These are phyloP conservation scores for Parauchenoglanis ngamensis DNA, from an alignment of 2,797 vertebrate species.

Conservation along the genomic window DNA sequence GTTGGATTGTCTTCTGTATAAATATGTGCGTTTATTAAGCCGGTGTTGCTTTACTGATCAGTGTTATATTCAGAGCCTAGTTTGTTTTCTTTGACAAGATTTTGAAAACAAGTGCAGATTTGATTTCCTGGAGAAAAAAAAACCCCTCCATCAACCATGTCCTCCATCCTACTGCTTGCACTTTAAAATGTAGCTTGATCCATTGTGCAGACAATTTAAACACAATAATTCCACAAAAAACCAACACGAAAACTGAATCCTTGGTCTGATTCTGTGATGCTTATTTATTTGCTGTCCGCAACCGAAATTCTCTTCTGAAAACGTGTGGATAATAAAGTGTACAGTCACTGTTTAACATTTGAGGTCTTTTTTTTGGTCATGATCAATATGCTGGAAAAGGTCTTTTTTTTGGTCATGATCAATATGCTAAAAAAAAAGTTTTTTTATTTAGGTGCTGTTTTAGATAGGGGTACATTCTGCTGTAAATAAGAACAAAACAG, in stretches of 20 bases:
- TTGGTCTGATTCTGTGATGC: constrained; percentile 37
- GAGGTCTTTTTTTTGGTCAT: not conserved
- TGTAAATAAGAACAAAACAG: not conserved
- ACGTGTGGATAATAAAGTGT: constrained; percentile 57
- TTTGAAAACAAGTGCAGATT: not conserved
- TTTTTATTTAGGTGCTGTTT: not conserved
- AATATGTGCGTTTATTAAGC: not conserved
- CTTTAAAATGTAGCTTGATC: constrained; percentile 13
- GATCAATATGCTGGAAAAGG: not conserved
- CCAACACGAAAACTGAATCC: constrained; percentile 9
- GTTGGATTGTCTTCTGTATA: not conserved
- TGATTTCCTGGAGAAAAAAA: not conserved
- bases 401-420: not conserved
- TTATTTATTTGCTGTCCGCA: constrained; percentile 48
- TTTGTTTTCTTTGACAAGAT: not conserved
- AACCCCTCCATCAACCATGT: not conserved
- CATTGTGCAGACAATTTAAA: not conserved
- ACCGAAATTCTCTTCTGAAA: constrained; percentile 50
- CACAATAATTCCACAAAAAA: constrained; percentile 17
- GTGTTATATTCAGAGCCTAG: constrained; percentile 15
- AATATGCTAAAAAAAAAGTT: not conserved
- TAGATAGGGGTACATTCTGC: not conserved
- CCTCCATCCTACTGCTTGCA: not conserved
- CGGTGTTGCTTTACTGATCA: constrained; percentile 6
- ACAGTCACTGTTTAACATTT: constrained; percentile 13